Evolutionary conservation across 2,888 invertebrate genomes (phyloP).

Genomic region (Andrena hattorfiana): DNA sequence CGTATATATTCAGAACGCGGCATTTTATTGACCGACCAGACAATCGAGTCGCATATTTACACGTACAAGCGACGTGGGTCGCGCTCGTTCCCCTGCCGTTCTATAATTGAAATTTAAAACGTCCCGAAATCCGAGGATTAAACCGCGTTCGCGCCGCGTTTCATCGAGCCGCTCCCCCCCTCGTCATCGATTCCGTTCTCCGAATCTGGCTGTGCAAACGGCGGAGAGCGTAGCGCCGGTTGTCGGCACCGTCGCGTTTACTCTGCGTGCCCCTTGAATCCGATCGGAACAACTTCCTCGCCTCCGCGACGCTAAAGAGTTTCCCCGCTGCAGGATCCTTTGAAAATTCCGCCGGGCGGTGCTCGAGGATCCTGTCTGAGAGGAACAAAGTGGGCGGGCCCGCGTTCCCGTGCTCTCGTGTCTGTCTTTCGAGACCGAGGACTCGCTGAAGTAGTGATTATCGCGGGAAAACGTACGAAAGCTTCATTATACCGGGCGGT

Average conservation of each 20-base stretch:
- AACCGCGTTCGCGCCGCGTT: slow-evolving; percentile 45
- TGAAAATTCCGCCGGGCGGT: neutral
- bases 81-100: slow-evolving; percentile 30
- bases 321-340: neutral
- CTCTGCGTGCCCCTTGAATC: neutral
- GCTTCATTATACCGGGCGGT: slow-evolving; percentile 60
- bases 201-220: slow-evolving; percentile 12
- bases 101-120: slow-evolving; percentile 70
- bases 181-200: neutral
- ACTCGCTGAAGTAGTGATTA: slow-evolving; percentile 51
- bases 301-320: neutral
- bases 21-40: slow-evolving; percentile 69
- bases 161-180: slow-evolving; percentile 22
- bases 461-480: slow-evolving; percentile 49
- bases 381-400: neutral
- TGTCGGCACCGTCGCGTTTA: neutral
- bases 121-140: slow-evolving; percentile 59
- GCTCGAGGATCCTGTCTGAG: neutral
- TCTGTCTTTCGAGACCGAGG: neutral
- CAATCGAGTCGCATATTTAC: slow-evolving; percentile 68
- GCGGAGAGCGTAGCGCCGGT: neutral
- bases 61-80: slow-evolving; percentile 47
- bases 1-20: slow-evolving; percentile 48
- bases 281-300: neutral
- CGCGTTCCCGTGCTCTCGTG: neutral